A percentile compares a stretch with the other conserved stretches of the same genome.
These are phyloP conservation scores for Mimas tiliae DNA, from an alignment of 2,888 invertebrate species.

Conservation along the genomic window DNA sequence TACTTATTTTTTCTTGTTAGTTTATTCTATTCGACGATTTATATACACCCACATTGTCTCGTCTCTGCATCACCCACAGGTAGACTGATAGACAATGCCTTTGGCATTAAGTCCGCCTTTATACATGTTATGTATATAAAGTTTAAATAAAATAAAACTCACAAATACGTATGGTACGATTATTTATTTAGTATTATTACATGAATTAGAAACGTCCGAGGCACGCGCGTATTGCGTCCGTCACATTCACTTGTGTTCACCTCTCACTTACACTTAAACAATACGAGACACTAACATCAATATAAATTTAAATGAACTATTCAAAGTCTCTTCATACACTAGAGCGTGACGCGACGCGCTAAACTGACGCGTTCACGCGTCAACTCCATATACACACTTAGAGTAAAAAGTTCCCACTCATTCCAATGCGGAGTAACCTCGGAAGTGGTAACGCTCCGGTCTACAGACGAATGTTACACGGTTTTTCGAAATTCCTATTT, in stretches of 20 bases:
- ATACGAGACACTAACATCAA: conserved; percentile 49
- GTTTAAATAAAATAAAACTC: conserved; percentile 15
- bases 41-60: too few relatives aligned
- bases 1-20: too few relatives aligned
- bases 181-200: conserved; percentile 76
- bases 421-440: conserved; percentile 70
- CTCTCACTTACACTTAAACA: conserved; percentile 39
- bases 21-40: too few relatives aligned
- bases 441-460: not conserved
- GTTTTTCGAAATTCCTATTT: not conserved
- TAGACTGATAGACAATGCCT: too few relatives aligned
- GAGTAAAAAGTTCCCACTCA: conserved; percentile 49
- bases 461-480: not conserved
- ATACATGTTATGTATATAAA: too few relatives aligned
- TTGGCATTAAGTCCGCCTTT: too few relatives aligned
- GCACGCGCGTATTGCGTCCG: too few relatives aligned
- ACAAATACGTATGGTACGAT: conserved; percentile 55
- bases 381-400: conserved; percentile 29
- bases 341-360: conserved; percentile 46
- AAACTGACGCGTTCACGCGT: too few relatives aligned
- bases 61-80: too few relatives aligned
- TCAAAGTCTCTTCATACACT: conserved; percentile 63
- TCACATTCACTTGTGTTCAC: not conserved
- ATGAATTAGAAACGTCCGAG: conserved; percentile 51
- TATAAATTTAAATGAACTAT: conserved; percentile 57